Evolutionary conservation across 2,113 vertebrate species (phyloP), one percentile per base, ranked within the genome.

Genomic region (Pampusana beccarii): DNA sequence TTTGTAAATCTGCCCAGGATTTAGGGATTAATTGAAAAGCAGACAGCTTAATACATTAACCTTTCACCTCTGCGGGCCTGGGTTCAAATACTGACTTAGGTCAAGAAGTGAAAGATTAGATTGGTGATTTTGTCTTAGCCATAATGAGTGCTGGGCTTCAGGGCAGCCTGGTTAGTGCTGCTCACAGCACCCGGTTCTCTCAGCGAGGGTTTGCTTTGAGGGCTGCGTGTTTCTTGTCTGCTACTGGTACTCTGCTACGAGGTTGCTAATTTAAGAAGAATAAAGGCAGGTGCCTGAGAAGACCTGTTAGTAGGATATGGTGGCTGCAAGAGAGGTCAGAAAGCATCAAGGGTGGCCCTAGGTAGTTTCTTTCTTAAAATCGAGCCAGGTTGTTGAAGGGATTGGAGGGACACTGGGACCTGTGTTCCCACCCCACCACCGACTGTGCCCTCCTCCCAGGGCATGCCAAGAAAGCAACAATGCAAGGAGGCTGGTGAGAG

Each of bases 1-100:
- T 97, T 94, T 86, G 80, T 90, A 94, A 96, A 93, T 96, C 88
- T 95, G 48, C 58, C 67, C 38, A 46, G 73, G 70, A 80, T 80
- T 94, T 92, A 80, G 80, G 80, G 85, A 95, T 91, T 95, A 96
- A 97, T 61, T 95, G 83, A 95, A 92, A 71, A 95, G 38, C 61
- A 94, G 97, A 96, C 96, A 97, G 80, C 62, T 91, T 96, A 96
- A 97, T 97, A 90, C 96, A 97, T 97, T 97, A 97, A 95, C 93
- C 94, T 95, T 89, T 95, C 94, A 95, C 86, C 93, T 89, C 91
- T 82, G 42, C 54, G 60, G 69, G 70, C 65, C 69, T 75, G 61
- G 53, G 69, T 58, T 91, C 84, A 89, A 82, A 95, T 89, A 44
- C 70, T 93, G 56, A 50, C 38, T 88, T 66, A 88, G 80, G 87